phyloP scores from a whole-genome alignment of 2,113 vertebrate species.

The Poecile atricapillus region DNA sequence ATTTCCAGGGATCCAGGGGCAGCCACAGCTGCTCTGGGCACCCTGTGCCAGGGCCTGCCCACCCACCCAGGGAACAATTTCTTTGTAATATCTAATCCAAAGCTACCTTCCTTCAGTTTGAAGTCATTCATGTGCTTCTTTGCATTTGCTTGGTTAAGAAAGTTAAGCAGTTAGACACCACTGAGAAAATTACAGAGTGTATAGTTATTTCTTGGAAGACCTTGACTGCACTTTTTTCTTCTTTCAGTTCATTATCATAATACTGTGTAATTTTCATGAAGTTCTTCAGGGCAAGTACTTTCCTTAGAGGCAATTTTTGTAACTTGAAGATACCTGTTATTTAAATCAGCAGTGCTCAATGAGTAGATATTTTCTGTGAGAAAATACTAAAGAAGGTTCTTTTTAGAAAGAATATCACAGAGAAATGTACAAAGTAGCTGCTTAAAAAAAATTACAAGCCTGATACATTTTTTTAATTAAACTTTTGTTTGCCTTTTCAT shows the following conservation, averaged over 20 bases:
- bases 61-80: not conserved
- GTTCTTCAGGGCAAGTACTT: not conserved
- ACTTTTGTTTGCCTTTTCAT: not conserved
- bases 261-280: not conserved
- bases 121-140: not conserved
- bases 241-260: not conserved
- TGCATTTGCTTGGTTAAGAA: not conserved
- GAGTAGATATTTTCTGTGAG: not conserved
- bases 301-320: not conserved
- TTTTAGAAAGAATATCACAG: not conserved
- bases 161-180: not conserved
- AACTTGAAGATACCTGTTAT: not conserved
- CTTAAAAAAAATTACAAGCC: not conserved
- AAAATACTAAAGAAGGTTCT: not conserved
- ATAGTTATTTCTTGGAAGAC: not conserved
- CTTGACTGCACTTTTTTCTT: not conserved
- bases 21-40: not conserved
- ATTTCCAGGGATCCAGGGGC: not conserved
- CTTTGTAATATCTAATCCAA: not conserved
- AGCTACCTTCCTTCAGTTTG: not conserved
- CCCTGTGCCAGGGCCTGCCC: rapidly evolving
- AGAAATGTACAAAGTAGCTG: not conserved
- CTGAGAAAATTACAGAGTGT: not conserved
- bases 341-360: not conserved
- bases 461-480: not conserved